Evolutionary conservation across 2,797 vertebrate species (phyloP).

Genomic region (Aphelocoma californica): DNA sequence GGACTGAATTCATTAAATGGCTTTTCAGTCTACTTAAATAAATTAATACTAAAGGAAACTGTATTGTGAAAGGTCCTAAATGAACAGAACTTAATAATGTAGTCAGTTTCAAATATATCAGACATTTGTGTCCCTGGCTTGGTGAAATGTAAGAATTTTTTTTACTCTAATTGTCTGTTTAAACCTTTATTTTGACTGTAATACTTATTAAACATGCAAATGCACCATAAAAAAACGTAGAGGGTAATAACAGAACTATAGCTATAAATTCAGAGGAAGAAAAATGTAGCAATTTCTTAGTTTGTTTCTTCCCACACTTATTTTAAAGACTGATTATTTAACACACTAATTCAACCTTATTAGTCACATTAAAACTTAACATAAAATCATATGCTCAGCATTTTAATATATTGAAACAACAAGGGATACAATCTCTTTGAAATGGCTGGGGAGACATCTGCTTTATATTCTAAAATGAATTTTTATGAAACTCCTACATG

Average conservation of each 20-base stretch:
- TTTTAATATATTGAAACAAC: conserved; percentile 12
- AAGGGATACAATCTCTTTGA: not conserved
- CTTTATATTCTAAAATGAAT: conserved; percentile 17
- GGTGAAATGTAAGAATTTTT: not conserved
- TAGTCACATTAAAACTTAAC: not conserved
- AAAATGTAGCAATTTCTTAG: not conserved
- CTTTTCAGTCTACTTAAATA: not conserved
- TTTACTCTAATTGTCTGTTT: not conserved
- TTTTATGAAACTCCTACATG: conserved; percentile 32
- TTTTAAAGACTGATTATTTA: conserved; percentile 22
- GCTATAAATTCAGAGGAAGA: not conserved
- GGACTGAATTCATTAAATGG: not conserved
- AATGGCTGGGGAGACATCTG: conserved; percentile 20
- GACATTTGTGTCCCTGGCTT: not conserved
- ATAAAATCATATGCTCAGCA: not conserved
- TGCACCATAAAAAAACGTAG: not conserved
- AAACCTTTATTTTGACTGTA: not conserved
- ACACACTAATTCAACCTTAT: not conserved
- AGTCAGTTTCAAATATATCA: not conserved
- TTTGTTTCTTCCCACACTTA: not conserved
- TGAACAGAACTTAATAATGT: not conserved
- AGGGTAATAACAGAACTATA: not conserved
- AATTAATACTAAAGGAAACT: not conserved
- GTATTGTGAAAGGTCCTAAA: not conserved
- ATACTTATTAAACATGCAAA: not conserved